Evolutionary conservation across 2,888 invertebrate species (phyloP), one percentile per base, ranked within the genome.

Genomic region (Strigamia maritima): DNA sequence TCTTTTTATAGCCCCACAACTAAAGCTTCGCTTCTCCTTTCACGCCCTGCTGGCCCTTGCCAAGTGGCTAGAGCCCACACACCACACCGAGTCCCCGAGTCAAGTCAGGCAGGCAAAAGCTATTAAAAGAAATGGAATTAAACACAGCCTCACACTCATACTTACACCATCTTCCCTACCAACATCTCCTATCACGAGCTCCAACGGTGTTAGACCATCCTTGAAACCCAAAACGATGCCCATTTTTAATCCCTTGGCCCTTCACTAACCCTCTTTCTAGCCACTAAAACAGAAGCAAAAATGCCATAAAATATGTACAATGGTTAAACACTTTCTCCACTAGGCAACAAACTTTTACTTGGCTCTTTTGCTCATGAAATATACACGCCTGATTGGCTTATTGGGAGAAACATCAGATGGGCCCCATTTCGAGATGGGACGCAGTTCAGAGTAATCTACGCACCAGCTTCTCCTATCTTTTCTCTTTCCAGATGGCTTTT

Each of bases 11-110:
- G 65, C 65, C 65, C 65, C 65, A 65, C 65, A 65, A 65, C 65
- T 24, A 65, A 65, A 65, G 65, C 65, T 65, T 65, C 65, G 65
- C 65, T 65, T 65, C 65, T 65, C 65, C 26, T 65, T 65, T 65
- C 65, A 65, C 65, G 65, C 65, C 65, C 65, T 65, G 65, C 65
- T 65, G 65, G 65, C 65, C 65, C 65, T 65, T 65, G 65, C 65
- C 65, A 65, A 65, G 65, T 65, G 65, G 65, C 65, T 65, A 65
- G 14, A 65, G 28, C 65, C 26, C 65, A 65, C 65, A 65, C 65
- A 65, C 65, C 65, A 26, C 28, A 65, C 49, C 65, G 65, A 24
- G 24, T 10, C 26, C 65, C 26, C 65, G 65, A 65, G 65, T 65
- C 65, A 65, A 65, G 65, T 26, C 65, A 65, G 65, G 65, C 65